These are phyloP conservation scores for Brachyopa scutellaris DNA, from an alignment of 2,888 invertebrate species.

Conservation along the genomic window DNA sequence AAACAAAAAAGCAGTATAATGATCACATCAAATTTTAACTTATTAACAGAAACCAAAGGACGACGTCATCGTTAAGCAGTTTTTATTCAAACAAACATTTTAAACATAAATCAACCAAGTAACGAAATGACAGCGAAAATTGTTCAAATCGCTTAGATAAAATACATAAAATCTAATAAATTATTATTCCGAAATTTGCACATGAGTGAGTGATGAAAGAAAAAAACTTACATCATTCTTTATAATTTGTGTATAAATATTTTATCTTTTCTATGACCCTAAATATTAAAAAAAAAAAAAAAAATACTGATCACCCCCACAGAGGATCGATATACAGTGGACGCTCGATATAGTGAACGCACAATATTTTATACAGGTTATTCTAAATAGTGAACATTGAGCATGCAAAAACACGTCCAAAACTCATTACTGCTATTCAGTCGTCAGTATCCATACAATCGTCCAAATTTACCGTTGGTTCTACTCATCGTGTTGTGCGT, in stretches of 20 bases:
- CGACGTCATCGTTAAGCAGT: neutral
- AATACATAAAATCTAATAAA: neutral
- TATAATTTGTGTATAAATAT: too few relatives aligned
- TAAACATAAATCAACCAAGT: neutral
- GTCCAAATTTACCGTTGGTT: too few relatives aligned
- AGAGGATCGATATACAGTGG: too few relatives aligned
- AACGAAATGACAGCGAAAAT: neutral
- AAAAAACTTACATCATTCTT: too few relatives aligned
- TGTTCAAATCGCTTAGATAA: neutral
- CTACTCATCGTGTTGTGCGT: too few relatives aligned
- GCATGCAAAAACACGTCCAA: too few relatives aligned
- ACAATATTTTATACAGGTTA: too few relatives aligned
- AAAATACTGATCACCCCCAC: neutral
- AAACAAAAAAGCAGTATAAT: neutral
- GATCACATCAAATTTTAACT: neutral
- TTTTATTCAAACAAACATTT: neutral
- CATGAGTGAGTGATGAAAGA: too few relatives aligned
- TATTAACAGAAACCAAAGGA: conserved; percentile 5
- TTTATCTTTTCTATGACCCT: conserved; percentile 27
- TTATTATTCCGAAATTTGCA: conserved; percentile 1
- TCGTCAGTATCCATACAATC: too few relatives aligned
- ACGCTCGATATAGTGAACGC: too few relatives aligned
- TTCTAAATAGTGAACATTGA: too few relatives aligned
- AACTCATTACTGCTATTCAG: too few relatives aligned
- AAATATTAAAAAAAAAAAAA: neutral